Percentiles rank a stretch among this genome's conserved stretches.
Evolutionary conservation across 1,140 invertebrate genomes (phyloP).

Genomic region (Caenorhabditis brenneri): DNA sequence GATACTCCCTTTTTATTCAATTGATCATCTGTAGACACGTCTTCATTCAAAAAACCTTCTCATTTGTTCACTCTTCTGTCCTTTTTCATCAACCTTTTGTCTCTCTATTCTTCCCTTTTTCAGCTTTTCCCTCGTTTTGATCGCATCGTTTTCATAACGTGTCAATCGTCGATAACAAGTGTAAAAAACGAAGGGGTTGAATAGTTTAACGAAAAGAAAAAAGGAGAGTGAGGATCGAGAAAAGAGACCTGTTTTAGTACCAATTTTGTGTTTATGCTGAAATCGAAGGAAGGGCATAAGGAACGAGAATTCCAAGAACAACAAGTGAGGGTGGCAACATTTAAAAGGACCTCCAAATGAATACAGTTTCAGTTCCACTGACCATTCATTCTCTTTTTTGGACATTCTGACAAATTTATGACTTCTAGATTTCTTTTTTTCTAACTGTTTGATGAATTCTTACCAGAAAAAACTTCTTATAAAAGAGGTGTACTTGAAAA

Average conservation of each 20-base stretch:
- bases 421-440: background rate
- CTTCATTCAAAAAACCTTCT: background rate
- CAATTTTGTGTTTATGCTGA: conserved; percentile 6
- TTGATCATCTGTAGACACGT: background rate
- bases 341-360: conserved; percentile 20
- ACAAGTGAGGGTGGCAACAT: background rate
- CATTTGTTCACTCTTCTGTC: background rate
- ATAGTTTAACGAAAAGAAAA: conserved; percentile 11
- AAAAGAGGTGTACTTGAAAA: too few species aligned
- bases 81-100: background rate
- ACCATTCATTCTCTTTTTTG: background rate
- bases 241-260: conserved; percentile 23
- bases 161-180: conserved; percentile 23
- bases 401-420: background rate
- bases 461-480: too few species aligned
- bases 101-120: background rate
- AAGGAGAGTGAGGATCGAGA: background rate
- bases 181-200: conserved; percentile 4
- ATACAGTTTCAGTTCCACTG: conserved; percentile 30
- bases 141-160: conserved; percentile 33
- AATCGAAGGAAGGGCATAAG: too few species aligned
- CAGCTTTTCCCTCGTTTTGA: background rate
- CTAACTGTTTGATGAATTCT: too few species aligned
- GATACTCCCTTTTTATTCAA: background rate
- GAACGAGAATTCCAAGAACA: conserved; percentile 34